Evolutionary conservation across 2,113 vertebrate genomes (phyloP).

Genomic region (Brachionichthys hirsutus): DNA sequence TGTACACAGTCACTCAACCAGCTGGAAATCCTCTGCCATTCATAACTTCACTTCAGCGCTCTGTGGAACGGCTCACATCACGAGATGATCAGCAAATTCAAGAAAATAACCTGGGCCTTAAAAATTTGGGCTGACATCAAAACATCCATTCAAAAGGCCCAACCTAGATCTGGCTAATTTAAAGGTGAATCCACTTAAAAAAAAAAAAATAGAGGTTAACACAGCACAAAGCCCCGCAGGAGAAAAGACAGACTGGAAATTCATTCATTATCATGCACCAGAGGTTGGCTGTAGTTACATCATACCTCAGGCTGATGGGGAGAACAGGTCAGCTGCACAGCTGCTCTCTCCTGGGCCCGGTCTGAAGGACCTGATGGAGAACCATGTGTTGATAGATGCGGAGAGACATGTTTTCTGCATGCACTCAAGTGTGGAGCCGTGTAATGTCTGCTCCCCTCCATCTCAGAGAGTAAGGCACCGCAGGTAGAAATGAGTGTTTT

Average conservation of each 20-base stretch:
- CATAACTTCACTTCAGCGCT: slow-evolving; percentile 25
- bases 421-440: slow-evolving; percentile 35
- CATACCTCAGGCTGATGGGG: slow-evolving; percentile 45
- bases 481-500: slow-evolving; percentile 14
- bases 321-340: slow-evolving; percentile 56
- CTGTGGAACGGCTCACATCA: background rate
- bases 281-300: slow-evolving; percentile 57
- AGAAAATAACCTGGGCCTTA: no score
- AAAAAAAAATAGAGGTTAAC: slow-evolving; percentile 35
- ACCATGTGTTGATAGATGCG: slow-evolving; percentile 52
- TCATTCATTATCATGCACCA: slow-evolving; percentile 60
- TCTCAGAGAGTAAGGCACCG: slow-evolving; percentile 12
- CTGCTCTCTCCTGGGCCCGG: slow-evolving; percentile 42
- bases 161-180: background rate
- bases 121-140: background rate
- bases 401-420: slow-evolving; percentile 27
- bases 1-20: slow-evolving; percentile 50
- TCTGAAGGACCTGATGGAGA: slow-evolving; percentile 46
- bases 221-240: slow-evolving; percentile 36
- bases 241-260: slow-evolving; percentile 55
- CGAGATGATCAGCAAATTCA: background rate
- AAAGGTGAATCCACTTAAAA: slow-evolving; percentile 9
- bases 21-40: slow-evolving; percentile 53
- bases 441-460: slow-evolving; percentile 4
- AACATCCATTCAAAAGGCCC: background rate